phyloP scores from a whole-genome alignment of 23 tunicate genomes.

The Ciona savignyi region DNA sequence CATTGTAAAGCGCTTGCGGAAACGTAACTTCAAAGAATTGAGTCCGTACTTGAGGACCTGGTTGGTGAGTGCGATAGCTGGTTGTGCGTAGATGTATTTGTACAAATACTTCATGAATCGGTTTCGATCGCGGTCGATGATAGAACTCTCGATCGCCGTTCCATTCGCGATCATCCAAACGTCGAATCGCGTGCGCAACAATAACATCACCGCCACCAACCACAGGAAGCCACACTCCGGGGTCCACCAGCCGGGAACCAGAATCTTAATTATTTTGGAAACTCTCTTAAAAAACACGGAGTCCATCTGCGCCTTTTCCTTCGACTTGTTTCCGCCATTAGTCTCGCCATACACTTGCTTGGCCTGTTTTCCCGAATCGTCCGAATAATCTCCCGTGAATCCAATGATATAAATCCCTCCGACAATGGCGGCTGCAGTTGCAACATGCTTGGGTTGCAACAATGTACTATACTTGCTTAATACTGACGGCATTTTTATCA shows the following conservation, averaged over 20 bases:
- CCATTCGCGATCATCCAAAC: conserved; percentile 97
- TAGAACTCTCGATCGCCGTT: conserved; percentile 91
- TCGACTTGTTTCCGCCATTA: neutral
- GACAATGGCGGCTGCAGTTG: conserved; percentile 11
- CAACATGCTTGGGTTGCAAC: conserved; percentile 12
- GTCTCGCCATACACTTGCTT: neutral
- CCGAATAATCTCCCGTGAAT: neutral
- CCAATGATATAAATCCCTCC: conserved; percentile 23
- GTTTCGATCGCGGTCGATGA: conserved; percentile 53
- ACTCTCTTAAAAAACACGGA: conserved; percentile 41
- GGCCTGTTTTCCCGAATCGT: neutral
- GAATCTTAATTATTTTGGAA: conserved; percentile 51
- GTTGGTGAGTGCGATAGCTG: conserved; percentile 82
- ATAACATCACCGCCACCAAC: conserved; percentile 63
- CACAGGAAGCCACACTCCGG: conserved; percentile 51
- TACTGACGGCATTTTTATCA: conserved; percentile 21
- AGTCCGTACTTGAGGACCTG: conserved; percentile 86
- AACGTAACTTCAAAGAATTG: conserved; percentile 66
- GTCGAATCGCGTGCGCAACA: conserved; percentile 80
- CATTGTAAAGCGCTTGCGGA: conserved; percentile 75
- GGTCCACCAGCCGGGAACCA: conserved; percentile 83
- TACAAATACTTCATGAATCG: conserved; percentile 65
- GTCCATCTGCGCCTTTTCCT: conserved; percentile 75
- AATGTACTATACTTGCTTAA: conserved; percentile 9
- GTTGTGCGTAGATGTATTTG: conserved; percentile 71